These are phyloP conservation scores for Cryptosula pallasiana DNA, from an alignment of 2,888 invertebrate genomes.

Conservation along the genomic window DNA sequence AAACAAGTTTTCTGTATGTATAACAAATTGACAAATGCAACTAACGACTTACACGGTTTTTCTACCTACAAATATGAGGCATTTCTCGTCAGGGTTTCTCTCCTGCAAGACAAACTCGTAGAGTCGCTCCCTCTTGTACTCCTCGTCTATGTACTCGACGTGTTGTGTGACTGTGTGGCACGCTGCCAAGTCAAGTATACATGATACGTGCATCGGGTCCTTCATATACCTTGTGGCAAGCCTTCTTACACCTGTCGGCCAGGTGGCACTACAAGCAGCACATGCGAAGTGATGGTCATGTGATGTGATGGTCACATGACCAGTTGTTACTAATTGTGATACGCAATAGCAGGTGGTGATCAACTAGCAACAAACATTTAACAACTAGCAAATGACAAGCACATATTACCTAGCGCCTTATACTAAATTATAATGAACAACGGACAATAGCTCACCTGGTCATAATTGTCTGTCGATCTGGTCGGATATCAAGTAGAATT, in stretches of 20 bases:
- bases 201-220: conserved; percentile 84
- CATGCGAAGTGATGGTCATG: no score
- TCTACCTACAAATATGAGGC: conserved; percentile 83
- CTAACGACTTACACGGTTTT: conserved; percentile 66
- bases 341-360: no score
- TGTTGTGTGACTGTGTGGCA: conserved; percentile 80
- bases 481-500: conserved; percentile 55
- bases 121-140: conserved; percentile 64
- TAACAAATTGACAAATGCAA: no score
- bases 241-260: conserved; percentile 81
- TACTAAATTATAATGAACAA: background rate
- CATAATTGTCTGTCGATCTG: conserved; percentile 91
- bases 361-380: no score
- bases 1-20: no score
- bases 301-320: no score
- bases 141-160: conserved; percentile 69
- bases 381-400: no score
- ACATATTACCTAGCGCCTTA: no score
- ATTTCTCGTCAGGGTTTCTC: conserved; percentile 73
- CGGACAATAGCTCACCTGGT: conserved; percentile 62
- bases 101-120: conserved; percentile 65
- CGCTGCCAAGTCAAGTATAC: conserved; percentile 76
- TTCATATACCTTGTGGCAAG: conserved; percentile 81
- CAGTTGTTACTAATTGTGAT: no score
- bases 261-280: conserved; percentile 76